Conservation (phyloP, 2,888 invertebrate species). For the Agrilus mali region DNA sequence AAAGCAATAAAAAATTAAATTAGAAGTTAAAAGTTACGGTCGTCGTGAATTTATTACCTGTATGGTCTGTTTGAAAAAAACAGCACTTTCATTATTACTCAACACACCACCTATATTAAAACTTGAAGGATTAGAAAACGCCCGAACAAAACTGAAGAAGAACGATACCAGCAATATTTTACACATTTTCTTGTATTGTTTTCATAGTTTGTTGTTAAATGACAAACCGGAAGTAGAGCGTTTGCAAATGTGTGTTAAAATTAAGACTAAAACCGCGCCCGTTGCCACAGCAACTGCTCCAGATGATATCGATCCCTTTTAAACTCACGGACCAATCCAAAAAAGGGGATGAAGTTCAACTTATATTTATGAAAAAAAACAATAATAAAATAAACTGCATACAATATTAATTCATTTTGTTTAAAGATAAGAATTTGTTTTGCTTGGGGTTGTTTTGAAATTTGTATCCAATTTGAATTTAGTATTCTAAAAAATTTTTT, state of each 20-base stretch:
- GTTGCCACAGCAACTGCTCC: conserved; percentile 16
- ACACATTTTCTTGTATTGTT: background rate
- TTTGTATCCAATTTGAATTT: no score
- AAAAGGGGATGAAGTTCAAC: no score
- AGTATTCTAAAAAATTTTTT: no score
- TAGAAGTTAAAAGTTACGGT: no score
- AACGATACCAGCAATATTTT: background rate
- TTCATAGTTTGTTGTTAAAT: background rate
- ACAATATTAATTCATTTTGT: no score
- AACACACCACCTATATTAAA: conserved; percentile 91
- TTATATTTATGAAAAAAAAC: no score
- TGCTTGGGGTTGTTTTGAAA: no score
- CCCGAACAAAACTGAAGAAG: conserved; percentile 4
- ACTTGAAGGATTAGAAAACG: conserved; percentile 29
- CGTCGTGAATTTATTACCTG: conserved; percentile 49
- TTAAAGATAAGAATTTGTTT: no score
- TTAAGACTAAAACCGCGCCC: conserved; percentile 17
- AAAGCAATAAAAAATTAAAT: background rate
- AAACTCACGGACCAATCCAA: no score
- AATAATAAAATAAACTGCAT: no score
- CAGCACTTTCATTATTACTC: conserved; percentile 67
- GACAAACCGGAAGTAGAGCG: background rate
- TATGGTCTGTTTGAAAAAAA: conserved; percentile 71
- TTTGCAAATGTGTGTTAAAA: background rate
- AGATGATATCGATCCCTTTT: conserved; percentile 21